These are phyloP conservation scores for Boleophthalmus pectinirostris DNA, from an alignment of 2,113 vertebrate genomes.

Conservation along the genomic window DNA sequence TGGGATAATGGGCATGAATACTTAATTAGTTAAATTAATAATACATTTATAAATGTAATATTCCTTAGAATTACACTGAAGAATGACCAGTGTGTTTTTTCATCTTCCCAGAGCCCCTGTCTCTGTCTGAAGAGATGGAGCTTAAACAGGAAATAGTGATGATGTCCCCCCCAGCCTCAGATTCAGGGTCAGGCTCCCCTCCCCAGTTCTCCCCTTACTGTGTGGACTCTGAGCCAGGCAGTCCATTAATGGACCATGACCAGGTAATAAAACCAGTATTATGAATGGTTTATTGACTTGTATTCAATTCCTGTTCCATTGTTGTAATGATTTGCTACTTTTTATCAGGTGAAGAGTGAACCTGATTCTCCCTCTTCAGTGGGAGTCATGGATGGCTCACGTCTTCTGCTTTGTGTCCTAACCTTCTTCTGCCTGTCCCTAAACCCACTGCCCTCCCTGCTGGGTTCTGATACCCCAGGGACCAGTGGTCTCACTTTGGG, in stretches of 20 bases:
- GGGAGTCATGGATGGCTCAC: conserved; percentile 98
- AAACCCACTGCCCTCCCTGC: conserved; percentile 90
- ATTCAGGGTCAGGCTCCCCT: conserved; percentile 89
- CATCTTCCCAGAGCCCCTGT: conserved; percentile 56
- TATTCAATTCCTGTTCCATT: too few relatives aligned
- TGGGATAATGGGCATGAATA: not conserved
- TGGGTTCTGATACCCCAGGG: conserved; percentile 73
- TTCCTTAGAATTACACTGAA: too few relatives aligned
- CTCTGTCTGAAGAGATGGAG: conserved; percentile 81
- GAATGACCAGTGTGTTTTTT: too few relatives aligned
- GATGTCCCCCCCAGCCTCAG: conserved; percentile 96
- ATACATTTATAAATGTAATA: too few relatives aligned
- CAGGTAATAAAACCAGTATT: conserved; percentile 76
- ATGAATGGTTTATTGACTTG: not conserved
- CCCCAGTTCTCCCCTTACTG: conserved; percentile 93
- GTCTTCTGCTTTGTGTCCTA: conserved; percentile 92
- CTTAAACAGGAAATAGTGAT: conserved; percentile 91
- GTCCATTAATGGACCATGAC: conserved; percentile 90
- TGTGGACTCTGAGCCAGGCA: conserved; percentile 94
- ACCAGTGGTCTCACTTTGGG: conserved; percentile 23
- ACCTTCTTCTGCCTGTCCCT: conserved; percentile 96
- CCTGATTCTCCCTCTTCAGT: conserved; percentile 89
- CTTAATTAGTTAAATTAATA: too few relatives aligned
- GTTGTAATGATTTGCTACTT: too few relatives aligned
- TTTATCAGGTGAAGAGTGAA: conserved; percentile 90